These are phyloP conservation scores for Callinectes sapidus DNA, from an alignment of 2,888 invertebrate genomes.

Conservation along the genomic window DNA sequence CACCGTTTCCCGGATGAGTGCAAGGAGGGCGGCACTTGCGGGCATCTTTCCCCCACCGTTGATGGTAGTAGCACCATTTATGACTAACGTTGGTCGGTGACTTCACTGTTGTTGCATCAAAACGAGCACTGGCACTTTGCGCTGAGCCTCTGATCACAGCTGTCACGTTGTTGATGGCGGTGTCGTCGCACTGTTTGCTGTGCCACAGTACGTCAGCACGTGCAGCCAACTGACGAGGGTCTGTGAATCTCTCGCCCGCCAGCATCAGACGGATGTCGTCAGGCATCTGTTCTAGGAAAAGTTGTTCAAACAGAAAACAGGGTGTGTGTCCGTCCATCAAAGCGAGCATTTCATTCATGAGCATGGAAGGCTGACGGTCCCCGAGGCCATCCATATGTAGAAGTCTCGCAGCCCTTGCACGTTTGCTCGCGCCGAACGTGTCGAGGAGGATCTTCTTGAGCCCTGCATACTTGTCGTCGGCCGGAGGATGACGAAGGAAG, in stretches of 20 bases:
- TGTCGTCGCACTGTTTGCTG: no score
- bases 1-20: not conserved
- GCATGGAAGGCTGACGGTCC: no score
- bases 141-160: not conserved
- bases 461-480: not conserved
- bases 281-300: no score
- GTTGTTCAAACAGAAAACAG: no score
- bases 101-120: not conserved
- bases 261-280: no score
- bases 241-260: no score
- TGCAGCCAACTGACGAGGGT: no score
- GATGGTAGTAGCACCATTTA: not conserved
- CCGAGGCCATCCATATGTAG: not conserved
- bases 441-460: not conserved
- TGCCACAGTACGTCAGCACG: no score
- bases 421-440: not conserved
- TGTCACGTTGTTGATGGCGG: not conserved
- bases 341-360: no score
- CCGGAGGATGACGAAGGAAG: conserved; percentile 1
- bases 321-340: no score
- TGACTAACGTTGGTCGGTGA: not conserved
- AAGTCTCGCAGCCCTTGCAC: not conserved
- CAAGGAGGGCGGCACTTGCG: not conserved
- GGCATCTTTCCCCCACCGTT: not conserved
- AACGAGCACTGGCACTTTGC: no score